Percentiles rank a stretch among this genome's conserved stretches.
These are phyloP conservation scores for Liolophura sinensis DNA, from an alignment of 1,140 invertebrate species.

Conservation along the genomic window DNA sequence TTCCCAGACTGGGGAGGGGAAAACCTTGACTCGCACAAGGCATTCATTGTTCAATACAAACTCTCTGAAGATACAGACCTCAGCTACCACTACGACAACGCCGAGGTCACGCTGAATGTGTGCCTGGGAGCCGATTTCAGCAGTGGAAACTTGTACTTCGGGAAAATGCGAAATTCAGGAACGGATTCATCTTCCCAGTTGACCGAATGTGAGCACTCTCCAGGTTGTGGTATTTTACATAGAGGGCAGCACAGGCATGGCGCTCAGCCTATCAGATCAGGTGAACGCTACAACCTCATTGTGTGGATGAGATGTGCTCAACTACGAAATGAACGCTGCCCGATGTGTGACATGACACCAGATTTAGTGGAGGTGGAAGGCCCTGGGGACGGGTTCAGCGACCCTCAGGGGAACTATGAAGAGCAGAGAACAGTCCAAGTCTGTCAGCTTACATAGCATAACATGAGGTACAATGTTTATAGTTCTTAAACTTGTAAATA, in stretches of 20 bases:
- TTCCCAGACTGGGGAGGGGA: conserved; percentile 52
- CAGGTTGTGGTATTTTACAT: conserved; percentile 53
- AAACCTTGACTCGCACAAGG: conserved; percentile 59
- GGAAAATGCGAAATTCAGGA: conserved; percentile 36
- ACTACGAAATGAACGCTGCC: conserved; percentile 57
- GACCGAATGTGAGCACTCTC: conserved; percentile 34
- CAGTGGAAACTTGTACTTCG: conserved; percentile 58
- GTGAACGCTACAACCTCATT: conserved; percentile 58
- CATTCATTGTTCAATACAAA: conserved; percentile 59
- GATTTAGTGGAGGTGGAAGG: conserved; percentile 39
- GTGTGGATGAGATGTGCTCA: conserved; percentile 59
- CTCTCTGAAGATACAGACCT: conserved; percentile 55
- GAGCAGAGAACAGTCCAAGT: conserved; percentile 27
- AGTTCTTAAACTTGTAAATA: too few relatives aligned
- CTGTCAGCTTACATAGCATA: conserved; percentile 10
- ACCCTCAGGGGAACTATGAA: neutral
- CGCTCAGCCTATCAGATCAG: conserved; percentile 50
- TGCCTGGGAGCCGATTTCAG: conserved; percentile 50
- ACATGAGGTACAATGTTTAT: too few relatives aligned
- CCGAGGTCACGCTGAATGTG: conserved; percentile 61
- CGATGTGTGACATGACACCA: conserved; percentile 57
- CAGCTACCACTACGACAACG: conserved; percentile 60
- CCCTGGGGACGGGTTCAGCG: conserved; percentile 58
- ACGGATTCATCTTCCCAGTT: conserved; percentile 11
- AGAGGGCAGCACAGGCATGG: conserved; percentile 59